Evolutionary conservation across 2,888 invertebrate species (phyloP), one percentile per base, ranked within the genome.

Genomic region (Drosophila pegasa): DNA sequence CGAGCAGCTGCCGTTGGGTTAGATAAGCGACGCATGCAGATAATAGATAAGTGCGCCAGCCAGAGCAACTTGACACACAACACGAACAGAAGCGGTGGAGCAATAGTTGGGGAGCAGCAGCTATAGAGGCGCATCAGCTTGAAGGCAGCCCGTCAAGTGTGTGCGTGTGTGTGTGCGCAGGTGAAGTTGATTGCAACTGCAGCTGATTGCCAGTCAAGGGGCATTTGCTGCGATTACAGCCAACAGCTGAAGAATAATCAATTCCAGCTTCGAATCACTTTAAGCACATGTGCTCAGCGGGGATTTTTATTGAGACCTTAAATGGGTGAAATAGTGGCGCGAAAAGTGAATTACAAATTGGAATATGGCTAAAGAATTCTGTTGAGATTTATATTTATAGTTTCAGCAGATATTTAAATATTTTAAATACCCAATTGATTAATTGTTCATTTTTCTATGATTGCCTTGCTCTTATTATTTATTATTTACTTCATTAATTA

Each of bases 11-110:
- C 43, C 45, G 65, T 31, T 31, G 50, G 29, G 47, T 51, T 62
- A 71, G 78, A 81, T 75, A 78, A 81, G 61, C 75, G 55, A 41
- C 67, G 48, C 29, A 51, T 67, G 78, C 62, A 67, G 75, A 75
- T 78, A 75, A 75, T 71, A 78, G 75, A 61, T 67, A 81, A 60
- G 48, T 59, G 52, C 45, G 45, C 43, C 45, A 59, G 76, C 50
- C 58, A 50, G 56, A 61, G 51, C 41, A 60, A 56, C 68, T 61
- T 60, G 79, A 59, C 59, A 61, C 25, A 56, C 43, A 66, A 40
- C 31, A 31, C 12, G 40, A 18, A 8, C 33, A 22, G 2, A 2
- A 31, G 14, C 40, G 18, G 6, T 4, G 12, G 8, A 48, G 27
- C 16, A n/a, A 18, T 0, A 5, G 5, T 12, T 14, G 6, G 8